These are phyloP conservation scores for Rhea americana DNA, from an alignment of 2,113 vertebrate species.

Conservation along the genomic window DNA sequence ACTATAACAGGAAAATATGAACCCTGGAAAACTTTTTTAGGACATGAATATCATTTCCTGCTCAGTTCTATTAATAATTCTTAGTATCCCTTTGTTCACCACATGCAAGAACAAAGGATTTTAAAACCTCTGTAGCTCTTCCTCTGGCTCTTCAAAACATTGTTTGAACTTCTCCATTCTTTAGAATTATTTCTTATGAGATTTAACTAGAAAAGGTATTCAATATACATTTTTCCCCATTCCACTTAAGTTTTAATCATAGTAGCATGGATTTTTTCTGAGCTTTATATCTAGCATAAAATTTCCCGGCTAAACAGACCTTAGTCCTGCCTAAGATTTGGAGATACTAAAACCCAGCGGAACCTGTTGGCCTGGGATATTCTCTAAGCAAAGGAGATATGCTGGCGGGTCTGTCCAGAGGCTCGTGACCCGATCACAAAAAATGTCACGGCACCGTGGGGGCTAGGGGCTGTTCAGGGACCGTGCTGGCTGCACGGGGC, in stretches of 20 bases:
- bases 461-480: not conserved
- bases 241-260: not conserved
- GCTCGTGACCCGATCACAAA: not conserved
- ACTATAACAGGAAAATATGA: not conserved
- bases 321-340: not conserved
- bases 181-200: not conserved
- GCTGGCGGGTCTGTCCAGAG: not conserved
- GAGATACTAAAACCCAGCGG: not conserved
- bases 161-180: not conserved
- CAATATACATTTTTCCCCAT: not conserved
- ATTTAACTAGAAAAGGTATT: not conserved
- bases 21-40: not conserved
- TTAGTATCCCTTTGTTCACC: not conserved
- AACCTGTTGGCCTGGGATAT: not conserved
- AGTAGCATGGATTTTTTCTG: not conserved
- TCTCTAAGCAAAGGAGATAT: not conserved
- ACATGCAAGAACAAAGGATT: not conserved
- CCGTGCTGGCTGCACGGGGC: not conserved
- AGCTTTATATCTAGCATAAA: not conserved
- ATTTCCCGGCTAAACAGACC: not conserved
- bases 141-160: not conserved
- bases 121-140: not conserved
- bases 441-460: not conserved
- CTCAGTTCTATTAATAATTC: not conserved
- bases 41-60: not conserved